Evolutionary conservation across 2,113 vertebrate species (phyloP), one percentile per base, ranked within the genome.

Genomic region (Lampris megalopsis): DNA sequence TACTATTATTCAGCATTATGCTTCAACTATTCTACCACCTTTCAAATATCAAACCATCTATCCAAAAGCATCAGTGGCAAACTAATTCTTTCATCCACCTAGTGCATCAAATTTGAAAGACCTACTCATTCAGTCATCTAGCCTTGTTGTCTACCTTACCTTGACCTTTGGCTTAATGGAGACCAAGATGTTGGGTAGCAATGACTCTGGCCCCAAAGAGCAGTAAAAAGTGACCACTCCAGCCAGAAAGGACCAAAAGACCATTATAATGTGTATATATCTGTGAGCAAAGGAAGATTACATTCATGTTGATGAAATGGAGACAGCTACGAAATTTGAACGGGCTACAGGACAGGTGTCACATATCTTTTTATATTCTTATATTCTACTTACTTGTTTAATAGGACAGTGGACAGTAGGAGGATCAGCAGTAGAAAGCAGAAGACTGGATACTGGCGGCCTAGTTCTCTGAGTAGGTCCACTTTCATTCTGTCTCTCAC

Each of bases 161-260:
- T 97, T 98, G 36, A 89, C 94, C 67, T 96, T 97, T 35, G 96
- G 94, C 77, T 96, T 97, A 78, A 98, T 93, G n/a, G 95, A 94
- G 68, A 96, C 92, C 1, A 98, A 89, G 75, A 99, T 88, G 85
- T 96, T 99, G 71, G 97, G 98, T 68, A 99, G 91, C 42, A 99
- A 94, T 67, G 97, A 96, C 70, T 98, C 96, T 0, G 96, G 97
- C 9, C 96, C 95, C 80, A 98, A 52, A 0, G 95, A 96, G 73
- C 95, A 97, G 90, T 99, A 99, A 89, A 97, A 98, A 36, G 96
- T 97, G 78, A 96, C 94, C 37, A 97, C 93, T 52, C 98, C 98
- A 68, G 96, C 97, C 90, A 99, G 91, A 82, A 99, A 99, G 1
- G 97, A 98, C 98, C 98, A 99, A 83, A 99, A 96, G 81, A 98